Conservation (phyloP, 2,113 vertebrate species). For the Labeo rohita region DNA sequence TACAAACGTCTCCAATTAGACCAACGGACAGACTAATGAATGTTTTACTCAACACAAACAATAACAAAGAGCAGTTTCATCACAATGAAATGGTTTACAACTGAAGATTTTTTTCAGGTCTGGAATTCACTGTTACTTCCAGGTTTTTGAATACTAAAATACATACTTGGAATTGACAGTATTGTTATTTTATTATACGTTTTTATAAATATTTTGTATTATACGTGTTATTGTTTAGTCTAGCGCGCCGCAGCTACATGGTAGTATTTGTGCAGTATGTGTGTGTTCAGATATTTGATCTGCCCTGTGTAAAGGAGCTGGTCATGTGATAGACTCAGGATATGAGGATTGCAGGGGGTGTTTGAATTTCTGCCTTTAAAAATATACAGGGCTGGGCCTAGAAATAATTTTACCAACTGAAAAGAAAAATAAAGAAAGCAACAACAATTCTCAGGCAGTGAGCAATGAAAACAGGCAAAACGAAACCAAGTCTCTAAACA, state of each 20-base stretch:
- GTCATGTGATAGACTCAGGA: background rate
- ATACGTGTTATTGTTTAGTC: background rate
- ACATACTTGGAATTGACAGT: background rate
- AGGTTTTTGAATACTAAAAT: background rate
- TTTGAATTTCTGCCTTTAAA: background rate
- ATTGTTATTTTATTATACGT: background rate
- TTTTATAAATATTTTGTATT: background rate
- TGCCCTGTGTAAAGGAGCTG: background rate
- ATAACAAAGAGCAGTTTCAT: background rate
- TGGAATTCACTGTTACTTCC: background rate
- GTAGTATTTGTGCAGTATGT: background rate
- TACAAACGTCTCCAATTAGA: background rate
- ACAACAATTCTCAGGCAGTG: background rate
- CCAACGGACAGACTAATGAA: background rate
- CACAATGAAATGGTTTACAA: background rate
- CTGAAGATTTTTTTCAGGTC: background rate
- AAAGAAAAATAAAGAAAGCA: background rate
- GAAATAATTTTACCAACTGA: background rate
- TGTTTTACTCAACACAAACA: background rate
- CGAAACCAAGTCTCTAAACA: conserved; percentile 5
- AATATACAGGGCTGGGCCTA: background rate
- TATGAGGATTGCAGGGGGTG: background rate
- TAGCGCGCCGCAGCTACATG: background rate
- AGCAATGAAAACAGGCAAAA: background rate
- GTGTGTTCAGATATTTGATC: background rate